Percentiles rank a stretch among this genome's conserved stretches.
Conservation (phyloP, 2,797 vertebrate species). For the Pseudopleuronectes americanus region DNA sequence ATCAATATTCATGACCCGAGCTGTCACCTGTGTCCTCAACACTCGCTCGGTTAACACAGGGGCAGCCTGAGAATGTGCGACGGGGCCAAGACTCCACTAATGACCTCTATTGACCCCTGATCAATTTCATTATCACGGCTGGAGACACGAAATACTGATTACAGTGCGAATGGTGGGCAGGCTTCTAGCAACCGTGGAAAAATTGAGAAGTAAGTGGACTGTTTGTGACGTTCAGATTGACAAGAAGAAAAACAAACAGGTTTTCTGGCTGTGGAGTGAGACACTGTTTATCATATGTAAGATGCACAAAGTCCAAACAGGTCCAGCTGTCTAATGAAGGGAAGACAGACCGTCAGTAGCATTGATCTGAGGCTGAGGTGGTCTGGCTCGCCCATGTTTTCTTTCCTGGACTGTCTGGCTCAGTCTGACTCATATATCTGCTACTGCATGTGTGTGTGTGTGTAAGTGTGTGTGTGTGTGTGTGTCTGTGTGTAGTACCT, state of each 20-base stretch:
- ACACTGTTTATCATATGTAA: background rate
- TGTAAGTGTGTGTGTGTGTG: conserved; percentile 20
- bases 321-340: conserved; percentile 29
- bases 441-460: conserved; percentile 17
- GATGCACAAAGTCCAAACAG: conserved; percentile 19
- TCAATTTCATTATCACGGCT: conserved; percentile 68
- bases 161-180: conserved; percentile 29
- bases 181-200: conserved; percentile 19
- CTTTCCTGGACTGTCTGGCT: conserved; percentile 42
- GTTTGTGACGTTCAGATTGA: background rate
- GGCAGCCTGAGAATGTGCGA: conserved; percentile 5
- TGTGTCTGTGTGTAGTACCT: conserved; percentile 76
- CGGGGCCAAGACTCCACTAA: conserved; percentile 40
- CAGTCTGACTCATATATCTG: conserved; percentile 51
- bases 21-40: conserved; percentile 45
- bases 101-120: conserved; percentile 53
- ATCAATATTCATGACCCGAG: conserved; percentile 68
- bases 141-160: conserved; percentile 54
- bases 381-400: conserved; percentile 46
- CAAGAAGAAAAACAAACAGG: background rate
- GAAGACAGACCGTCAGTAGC: conserved; percentile 39
- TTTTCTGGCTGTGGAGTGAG: too few species aligned
- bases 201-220: background rate
- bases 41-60: conserved; percentile 5
- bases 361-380: conserved; percentile 57